These are phyloP conservation scores for Falco peregrinus DNA, from an alignment of 2,797 vertebrate genomes.

Conservation along the genomic window DNA sequence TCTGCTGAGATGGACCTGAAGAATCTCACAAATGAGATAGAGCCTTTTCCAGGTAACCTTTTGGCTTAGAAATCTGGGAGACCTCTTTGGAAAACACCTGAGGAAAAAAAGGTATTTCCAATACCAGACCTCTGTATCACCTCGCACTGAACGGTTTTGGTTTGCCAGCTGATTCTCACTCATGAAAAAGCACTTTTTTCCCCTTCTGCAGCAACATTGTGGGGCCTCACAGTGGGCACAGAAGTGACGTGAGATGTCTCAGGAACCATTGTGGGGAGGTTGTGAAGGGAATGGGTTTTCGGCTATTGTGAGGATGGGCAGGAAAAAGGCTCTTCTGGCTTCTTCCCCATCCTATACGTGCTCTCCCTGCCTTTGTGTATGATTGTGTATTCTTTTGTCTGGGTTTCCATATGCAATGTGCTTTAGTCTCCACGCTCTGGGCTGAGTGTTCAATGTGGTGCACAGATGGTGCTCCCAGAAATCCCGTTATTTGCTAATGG, in stretches of 20 bases:
- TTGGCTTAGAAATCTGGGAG: neutral
- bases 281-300: neutral
- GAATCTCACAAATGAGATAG: neutral
- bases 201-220: neutral
- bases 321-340: constrained; percentile 25
- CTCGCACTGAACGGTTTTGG: neutral
- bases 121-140: neutral
- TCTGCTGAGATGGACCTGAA: neutral
- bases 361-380: constrained; percentile 26
- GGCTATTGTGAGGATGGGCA: neutral
- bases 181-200: neutral
- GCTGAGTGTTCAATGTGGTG: constrained; percentile 35
- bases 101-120: neutral
- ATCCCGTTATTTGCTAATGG: constrained; percentile 62
- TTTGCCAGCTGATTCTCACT: constrained; percentile 8
- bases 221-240: neutral
- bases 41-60: constrained; percentile 5
- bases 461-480: constrained; percentile 64
- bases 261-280: neutral
- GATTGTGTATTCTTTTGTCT: constrained; percentile 54
- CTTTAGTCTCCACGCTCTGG: neutral
- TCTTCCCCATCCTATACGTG: neutral
- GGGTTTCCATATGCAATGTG: neutral
- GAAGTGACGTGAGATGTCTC: neutral
- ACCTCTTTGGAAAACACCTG: neutral